Conservation (phyloP, 1,140 invertebrate species). For the Coenobita brevimanus region DNA sequence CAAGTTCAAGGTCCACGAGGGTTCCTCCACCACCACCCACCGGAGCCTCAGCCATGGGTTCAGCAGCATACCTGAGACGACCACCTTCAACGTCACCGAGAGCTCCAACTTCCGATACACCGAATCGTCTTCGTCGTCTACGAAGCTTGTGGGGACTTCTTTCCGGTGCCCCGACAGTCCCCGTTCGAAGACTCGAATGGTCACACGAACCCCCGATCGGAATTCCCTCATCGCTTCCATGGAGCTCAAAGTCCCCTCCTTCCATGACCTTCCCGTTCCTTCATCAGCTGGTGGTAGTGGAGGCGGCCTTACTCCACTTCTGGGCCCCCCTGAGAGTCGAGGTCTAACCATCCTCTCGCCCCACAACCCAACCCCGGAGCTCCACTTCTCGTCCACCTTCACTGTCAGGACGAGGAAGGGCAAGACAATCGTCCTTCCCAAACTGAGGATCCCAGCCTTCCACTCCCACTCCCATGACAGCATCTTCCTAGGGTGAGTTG, state of each 20-base stretch:
- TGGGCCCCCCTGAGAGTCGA: constrained; percentile 74
- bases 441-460: constrained; percentile 75
- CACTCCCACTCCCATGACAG: constrained; percentile 59
- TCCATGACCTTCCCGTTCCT: constrained; percentile 48
- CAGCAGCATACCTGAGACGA: constrained; percentile 32
- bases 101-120: constrained; percentile 29
- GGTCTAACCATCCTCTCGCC: constrained; percentile 83
- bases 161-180: constrained; percentile 50
- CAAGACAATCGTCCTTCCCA: constrained; percentile 83
- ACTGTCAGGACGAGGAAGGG: constrained; percentile 80
- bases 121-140: no score
- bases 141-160: constrained; percentile 45
- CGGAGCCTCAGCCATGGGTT: constrained; percentile 12
- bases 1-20: constrained; percentile 53
- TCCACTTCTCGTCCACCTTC: constrained; percentile 72
- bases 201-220: constrained; percentile 53
- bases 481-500: constrained; percentile 64
- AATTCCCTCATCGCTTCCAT: constrained; percentile 67
- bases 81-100: constrained; percentile 5
- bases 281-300: constrained; percentile 20
- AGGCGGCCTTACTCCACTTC: constrained; percentile 35
- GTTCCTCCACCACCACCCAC: not conserved
- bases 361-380: constrained; percentile 78
- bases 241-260: constrained; percentile 66
- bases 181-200: constrained; percentile 15